phyloP scores from a whole-genome alignment of 2,113 vertebrate genomes.

The Nanorana parkeri region DNA sequence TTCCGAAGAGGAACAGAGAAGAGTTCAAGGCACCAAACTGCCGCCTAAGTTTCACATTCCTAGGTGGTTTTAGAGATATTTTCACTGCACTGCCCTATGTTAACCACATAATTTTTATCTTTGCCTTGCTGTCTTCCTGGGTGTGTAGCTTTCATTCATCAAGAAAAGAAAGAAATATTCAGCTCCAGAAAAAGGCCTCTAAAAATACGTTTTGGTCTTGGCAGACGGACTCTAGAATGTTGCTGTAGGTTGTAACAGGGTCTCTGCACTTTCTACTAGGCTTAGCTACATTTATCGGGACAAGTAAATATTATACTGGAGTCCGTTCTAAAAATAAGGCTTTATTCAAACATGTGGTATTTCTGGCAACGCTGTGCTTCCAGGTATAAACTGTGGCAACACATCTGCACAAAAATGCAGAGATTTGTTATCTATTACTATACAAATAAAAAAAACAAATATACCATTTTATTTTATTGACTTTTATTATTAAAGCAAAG shows the following conservation, averaged over 20 bases:
- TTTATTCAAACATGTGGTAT: no score
- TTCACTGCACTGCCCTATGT: not conserved
- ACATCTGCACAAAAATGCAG: no score
- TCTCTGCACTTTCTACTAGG: not conserved
- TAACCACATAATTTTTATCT: not conserved
- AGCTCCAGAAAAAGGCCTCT: not conserved
- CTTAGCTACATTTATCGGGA: not conserved
- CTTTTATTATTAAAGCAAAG: no score
- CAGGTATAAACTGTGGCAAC: no score
- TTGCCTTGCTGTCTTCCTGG: conserved; percentile 25
- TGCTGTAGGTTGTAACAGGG: not conserved
- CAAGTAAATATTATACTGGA: not conserved
- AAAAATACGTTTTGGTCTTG: conserved; percentile 12
- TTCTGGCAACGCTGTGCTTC: no score
- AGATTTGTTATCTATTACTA: no score
- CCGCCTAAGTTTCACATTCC: not conserved
- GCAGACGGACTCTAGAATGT: not conserved
- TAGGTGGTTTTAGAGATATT: not conserved
- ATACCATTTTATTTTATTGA: no score
- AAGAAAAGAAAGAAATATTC: conserved; percentile 6
- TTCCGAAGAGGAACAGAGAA: no score
- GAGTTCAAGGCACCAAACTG: not conserved
- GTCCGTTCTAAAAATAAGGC: not conserved
- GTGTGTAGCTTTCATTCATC: conserved; percentile 13
- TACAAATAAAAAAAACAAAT: no score